Conservation (phyloP, 2,888 invertebrate genomes). For the Corbicula japonica region DNA sequence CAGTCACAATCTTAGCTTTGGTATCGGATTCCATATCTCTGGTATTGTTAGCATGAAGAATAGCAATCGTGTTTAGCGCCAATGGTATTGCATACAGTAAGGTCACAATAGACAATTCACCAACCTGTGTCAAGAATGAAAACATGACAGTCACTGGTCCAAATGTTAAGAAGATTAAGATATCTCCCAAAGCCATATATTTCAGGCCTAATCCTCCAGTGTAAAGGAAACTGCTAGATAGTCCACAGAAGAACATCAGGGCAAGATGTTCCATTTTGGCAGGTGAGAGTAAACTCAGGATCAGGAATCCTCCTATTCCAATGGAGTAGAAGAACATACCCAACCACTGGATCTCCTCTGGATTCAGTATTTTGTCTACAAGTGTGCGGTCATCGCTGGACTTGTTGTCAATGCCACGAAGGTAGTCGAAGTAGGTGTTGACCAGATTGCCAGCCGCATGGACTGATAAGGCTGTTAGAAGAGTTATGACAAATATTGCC, state of each 20-base stretch:
- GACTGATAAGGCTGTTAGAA: slow-evolving; percentile 95
- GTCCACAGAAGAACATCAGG: slow-evolving; percentile 96
- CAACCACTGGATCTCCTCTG: slow-evolving; percentile 94
- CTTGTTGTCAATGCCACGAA: slow-evolving; percentile 95
- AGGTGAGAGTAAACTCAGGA: slow-evolving; percentile 92
- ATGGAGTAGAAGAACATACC: slow-evolving; percentile 95
- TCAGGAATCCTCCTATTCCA: slow-evolving; percentile 94
- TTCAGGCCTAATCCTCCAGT: slow-evolving; percentile 98
- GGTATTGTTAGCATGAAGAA: slow-evolving; percentile 97
- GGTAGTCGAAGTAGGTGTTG: slow-evolving; percentile 98
- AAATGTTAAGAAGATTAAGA: slow-evolving; percentile 96
- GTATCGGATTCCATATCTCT: slow-evolving; percentile 95
- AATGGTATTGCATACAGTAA: slow-evolving; percentile 97
- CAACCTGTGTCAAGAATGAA: slow-evolving; percentile 97
- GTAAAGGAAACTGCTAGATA: slow-evolving; percentile 98
- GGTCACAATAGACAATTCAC: slow-evolving; percentile 94
- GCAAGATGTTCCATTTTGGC: slow-evolving; percentile 98
- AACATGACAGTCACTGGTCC: slow-evolving; percentile 97
- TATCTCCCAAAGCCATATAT: slow-evolving; percentile 97
- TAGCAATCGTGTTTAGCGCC: slow-evolving; percentile 97
- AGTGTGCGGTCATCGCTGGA: slow-evolving; percentile 95
- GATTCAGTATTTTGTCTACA: slow-evolving; percentile 95
- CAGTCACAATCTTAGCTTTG: slow-evolving; percentile 96
- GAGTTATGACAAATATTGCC: slow-evolving; percentile 90
- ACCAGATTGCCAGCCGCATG: slow-evolving; percentile 98